A percentile compares a stretch with the other conserved stretches of the same genome.
Evolutionary conservation across 2,113 vertebrate genomes (phyloP).

Genomic region (Baryphthengus martii): DNA sequence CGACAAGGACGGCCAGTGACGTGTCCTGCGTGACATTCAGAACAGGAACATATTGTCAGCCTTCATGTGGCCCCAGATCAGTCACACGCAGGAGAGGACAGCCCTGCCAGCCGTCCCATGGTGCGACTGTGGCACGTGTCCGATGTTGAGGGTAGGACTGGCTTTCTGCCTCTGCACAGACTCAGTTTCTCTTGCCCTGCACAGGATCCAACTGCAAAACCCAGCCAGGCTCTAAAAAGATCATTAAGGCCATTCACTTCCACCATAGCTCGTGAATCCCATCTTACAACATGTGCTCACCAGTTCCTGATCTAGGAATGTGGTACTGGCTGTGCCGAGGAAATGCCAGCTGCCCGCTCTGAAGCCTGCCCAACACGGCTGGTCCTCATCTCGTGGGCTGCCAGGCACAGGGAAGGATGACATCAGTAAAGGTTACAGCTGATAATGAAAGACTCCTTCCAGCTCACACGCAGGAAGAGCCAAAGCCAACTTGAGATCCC

Average conservation of each 20-base stretch:
- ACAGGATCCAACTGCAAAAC: background rate
- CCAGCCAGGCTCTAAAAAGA: background rate
- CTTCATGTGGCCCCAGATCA: background rate
- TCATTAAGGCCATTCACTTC: background rate
- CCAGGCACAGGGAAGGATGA: background rate
- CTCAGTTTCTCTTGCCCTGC: background rate
- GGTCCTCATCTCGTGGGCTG: background rate
- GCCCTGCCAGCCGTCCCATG: rapidly evolving
- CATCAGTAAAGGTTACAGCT: background rate
- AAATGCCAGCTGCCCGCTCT: rapidly evolving
- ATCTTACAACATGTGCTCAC: background rate
- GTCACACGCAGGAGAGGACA: background rate
- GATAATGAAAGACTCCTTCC: background rate
- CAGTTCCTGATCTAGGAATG: background rate
- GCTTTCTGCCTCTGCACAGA: background rate
- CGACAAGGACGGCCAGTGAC: rapidly evolving
- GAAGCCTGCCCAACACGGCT: rapidly evolving
- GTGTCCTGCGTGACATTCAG: background rate
- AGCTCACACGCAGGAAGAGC: background rate
- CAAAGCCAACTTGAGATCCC: background rate
- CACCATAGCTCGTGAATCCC: background rate
- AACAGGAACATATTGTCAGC: background rate
- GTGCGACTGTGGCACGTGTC: rapidly evolving
- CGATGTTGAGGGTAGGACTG: background rate
- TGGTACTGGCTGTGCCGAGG: background rate